Base-by-base conservation (phyloP, 1,140 invertebrate species). In the Fopius arisanus region DNA sequence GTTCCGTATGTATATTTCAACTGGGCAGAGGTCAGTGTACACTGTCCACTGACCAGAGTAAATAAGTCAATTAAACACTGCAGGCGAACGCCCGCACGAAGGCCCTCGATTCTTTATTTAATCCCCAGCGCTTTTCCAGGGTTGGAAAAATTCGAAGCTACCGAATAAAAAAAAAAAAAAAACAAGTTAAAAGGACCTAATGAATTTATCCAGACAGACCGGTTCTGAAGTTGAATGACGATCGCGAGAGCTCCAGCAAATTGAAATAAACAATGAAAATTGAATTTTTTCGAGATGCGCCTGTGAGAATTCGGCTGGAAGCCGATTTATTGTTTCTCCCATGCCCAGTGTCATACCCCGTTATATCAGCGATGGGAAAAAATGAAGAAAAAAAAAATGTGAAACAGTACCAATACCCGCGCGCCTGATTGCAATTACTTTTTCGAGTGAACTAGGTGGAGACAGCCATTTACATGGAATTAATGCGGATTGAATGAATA, bases 241-340 rank as follows among this genome's bases (percentile, higher is more conserved):
- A 59, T 23, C 14, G 54, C 10, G 54, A 59, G 23, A 23, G 29
- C 62, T 7, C 26, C n/a, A 7, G 28, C 14, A 33, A 65, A 65
- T 33, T 65, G 26, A 19, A 65, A 65, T 65, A 65, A 65, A 65
- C 62, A 65, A 65, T 65, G 62, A 31, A 65, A 65, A 65, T 65
- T 65, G 62, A 29, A 65, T 65, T 37, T 65, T 65, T 23, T 21
- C 54, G 54, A 62, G 54, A 62, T 62, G 54, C 54, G 21, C 12
- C 12, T n/a, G 21, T 3, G 51, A 63, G 59, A 63, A 31, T 31
- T 29, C 26, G 26, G 28, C 26, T 16, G 10, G 33, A 65, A 65
- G 28, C 62, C 62, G 28, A 65, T 65, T 65, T 65, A 65, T 65
- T 65, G 62, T 16, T 65, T 59, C 54, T 23, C 54, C 21, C 54